Base-by-base conservation (phyloP, 2,113 vertebrate species). In the Panthera tigris region DNA sequence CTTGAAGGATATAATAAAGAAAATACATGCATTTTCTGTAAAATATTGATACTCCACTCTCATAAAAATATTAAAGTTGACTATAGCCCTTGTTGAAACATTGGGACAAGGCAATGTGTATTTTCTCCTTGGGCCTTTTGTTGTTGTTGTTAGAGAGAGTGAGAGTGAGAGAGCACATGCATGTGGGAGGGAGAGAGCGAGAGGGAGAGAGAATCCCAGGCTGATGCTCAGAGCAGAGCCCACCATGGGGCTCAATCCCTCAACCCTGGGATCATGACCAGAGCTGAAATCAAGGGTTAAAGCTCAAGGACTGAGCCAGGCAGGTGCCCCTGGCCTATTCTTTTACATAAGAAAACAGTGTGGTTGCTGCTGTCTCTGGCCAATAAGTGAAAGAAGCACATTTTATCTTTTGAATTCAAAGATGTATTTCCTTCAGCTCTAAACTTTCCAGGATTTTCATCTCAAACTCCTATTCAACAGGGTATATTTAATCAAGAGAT, bases 1-100 rank as follows among this genome's bases (percentile, higher is more conserved):
- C 78, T 55, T 15, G 39, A 90, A 82, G 25, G 27, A 36, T 31
- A 39, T 83, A 39, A 65, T n/a, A n/a, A 87, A 83, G 78, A 66
- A 73, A 97, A 96, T 73, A 50, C 71, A 27, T 94, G 8, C 7
- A 82, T 94, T 92, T 97, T 82, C 29, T 88, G 33, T 89, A 73
- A 91, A 95, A 33, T 78, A 81, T 33, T 82, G 71, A 76, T 48
- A 91, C 39, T 91, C 29, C 48, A 36, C 39, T 71, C 82, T 80
- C 68, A 94, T 52, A 65, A 94, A 95, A 84, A 69, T 45, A 89
- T 36, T 71, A 33, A 84, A 74, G 61, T 68, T 66, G 13, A 55
- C 18, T n/a, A 2, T 21, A 91, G 4, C 57, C 45, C 29, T 89
- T 55, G 18, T 78, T 89, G 50, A 50, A 89, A 91, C 33, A 82